Conservation (phyloP, 1,140 invertebrate species). For the Drosophila arawakana region DNA sequence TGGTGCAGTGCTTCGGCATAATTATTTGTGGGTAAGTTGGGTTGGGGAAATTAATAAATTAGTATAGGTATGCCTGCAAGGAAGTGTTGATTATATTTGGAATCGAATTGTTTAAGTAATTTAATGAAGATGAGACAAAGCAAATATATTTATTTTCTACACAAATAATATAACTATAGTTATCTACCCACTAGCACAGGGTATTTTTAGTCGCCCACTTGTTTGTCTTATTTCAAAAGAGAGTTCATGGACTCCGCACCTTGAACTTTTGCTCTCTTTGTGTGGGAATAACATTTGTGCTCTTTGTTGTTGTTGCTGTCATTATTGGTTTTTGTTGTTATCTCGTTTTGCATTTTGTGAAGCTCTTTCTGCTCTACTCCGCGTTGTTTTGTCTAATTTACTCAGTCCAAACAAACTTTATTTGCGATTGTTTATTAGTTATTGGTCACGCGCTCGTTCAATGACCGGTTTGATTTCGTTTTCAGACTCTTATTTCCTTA, state of each 20-base stretch:
- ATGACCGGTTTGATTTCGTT: slow-evolving; percentile 35
- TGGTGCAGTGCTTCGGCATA: slow-evolving; percentile 96
- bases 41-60: too few relatives aligned
- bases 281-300: slow-evolving; percentile 9
- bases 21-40: slow-evolving; percentile 93
- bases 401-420: slow-evolving; percentile 9
- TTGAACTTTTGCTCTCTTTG: slow-evolving; percentile 17
- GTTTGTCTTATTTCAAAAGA: neutral
- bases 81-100: too few relatives aligned
- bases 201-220: neutral
- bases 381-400: neutral
- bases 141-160: too few relatives aligned
- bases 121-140: too few relatives aligned
- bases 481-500: slow-evolving; percentile 12
- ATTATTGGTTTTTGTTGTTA: slow-evolving; percentile 8
- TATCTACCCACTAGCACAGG: neutral
- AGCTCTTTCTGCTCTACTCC: neutral
- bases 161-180: too few relatives aligned
- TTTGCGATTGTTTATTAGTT: slow-evolving; percentile 22
- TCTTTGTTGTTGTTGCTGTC: neutral
- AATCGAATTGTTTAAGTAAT: too few relatives aligned
- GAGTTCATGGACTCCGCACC: slow-evolving; percentile 13
- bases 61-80: too few relatives aligned
- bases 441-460: slow-evolving; percentile 36
- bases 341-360: too few relatives aligned